These are phyloP conservation scores for Melitaea athalia DNA, from an alignment of 2,888 invertebrate genomes.

Conservation along the genomic window DNA sequence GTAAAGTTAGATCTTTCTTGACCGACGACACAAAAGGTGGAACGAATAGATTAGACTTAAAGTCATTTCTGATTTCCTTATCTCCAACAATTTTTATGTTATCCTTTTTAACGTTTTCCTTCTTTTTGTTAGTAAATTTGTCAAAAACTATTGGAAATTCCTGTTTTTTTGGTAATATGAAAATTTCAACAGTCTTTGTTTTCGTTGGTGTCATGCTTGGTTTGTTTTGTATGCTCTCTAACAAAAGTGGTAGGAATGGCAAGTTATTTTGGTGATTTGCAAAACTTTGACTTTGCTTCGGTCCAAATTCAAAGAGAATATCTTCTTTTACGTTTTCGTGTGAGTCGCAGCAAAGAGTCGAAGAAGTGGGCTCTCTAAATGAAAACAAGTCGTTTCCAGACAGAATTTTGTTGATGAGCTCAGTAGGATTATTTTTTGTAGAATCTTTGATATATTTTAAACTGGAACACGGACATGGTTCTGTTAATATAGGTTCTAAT, in stretches of 20 bases:
- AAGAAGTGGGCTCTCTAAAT: slow-evolving; percentile 53
- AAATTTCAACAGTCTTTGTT: slow-evolving; percentile 63
- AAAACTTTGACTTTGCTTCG: slow-evolving; percentile 45
- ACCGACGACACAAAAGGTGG: slow-evolving; percentile 45
- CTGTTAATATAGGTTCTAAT: slow-evolving; percentile 46
- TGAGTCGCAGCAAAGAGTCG: slow-evolving; percentile 65
- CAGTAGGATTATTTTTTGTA: slow-evolving; percentile 50
- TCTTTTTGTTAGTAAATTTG: slow-evolving; percentile 42
- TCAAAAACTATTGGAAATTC: slow-evolving; percentile 44
- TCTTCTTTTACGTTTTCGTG: slow-evolving; percentile 64
- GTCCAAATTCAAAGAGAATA: slow-evolving; percentile 57
- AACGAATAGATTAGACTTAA: slow-evolving; percentile 43
- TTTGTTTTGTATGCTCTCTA: slow-evolving; percentile 50
- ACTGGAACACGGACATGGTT: slow-evolving; percentile 60
- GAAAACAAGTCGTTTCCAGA: slow-evolving; percentile 60
- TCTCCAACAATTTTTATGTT: slow-evolving; percentile 62
- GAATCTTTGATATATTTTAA: slow-evolving; percentile 50
- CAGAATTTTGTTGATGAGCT: slow-evolving; percentile 61
- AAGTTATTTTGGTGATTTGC: slow-evolving; percentile 36
- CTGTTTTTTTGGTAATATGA: slow-evolving; percentile 65
- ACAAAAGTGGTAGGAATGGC: slow-evolving; percentile 49
- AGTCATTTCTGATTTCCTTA: slow-evolving; percentile 53
- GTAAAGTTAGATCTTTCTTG: slow-evolving; percentile 58
- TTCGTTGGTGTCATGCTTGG: slow-evolving; percentile 44
- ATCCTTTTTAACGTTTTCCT: slow-evolving; percentile 46